Conservation (phyloP, 2,888 invertebrate genomes). For the Biston betularia region DNA sequence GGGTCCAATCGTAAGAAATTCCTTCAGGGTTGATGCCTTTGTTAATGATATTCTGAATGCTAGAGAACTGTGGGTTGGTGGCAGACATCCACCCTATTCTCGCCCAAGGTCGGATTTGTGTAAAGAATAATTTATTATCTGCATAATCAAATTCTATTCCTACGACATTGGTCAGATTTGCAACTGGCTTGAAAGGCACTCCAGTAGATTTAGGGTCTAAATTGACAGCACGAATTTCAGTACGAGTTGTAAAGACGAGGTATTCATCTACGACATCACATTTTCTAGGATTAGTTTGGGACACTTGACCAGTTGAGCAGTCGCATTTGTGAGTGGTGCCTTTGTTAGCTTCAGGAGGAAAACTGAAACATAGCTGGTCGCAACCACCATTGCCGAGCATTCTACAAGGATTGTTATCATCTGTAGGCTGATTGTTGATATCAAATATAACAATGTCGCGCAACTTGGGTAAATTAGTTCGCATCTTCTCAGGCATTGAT, state of each 20-base stretch:
- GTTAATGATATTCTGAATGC: slow-evolving; percentile 89
- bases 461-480: slow-evolving; percentile 94
- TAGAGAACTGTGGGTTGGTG: slow-evolving; percentile 87
- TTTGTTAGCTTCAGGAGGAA: slow-evolving; percentile 89
- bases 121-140: slow-evolving; percentile 95
- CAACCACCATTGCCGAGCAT: slow-evolving; percentile 93
- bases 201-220: slow-evolving; percentile 93
- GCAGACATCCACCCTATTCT: slow-evolving; percentile 94
- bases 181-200: slow-evolving; percentile 94
- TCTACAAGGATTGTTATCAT: slow-evolving; percentile 93
- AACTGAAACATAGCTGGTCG: slow-evolving; percentile 98
- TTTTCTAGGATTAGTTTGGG: slow-evolving; percentile 87
- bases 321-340: slow-evolving; percentile 90
- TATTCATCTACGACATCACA: slow-evolving; percentile 96
- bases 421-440: slow-evolving; percentile 93
- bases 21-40: slow-evolving; percentile 97
- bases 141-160: slow-evolving; percentile 98
- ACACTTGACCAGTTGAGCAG: slow-evolving; percentile 95
- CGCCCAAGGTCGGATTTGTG: slow-evolving; percentile 96
- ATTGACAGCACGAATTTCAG: slow-evolving; percentile 96
- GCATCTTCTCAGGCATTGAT: slow-evolving; percentile 89
- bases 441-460: slow-evolving; percentile 97
- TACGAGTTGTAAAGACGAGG: slow-evolving; percentile 96
- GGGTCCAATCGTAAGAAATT: slow-evolving; percentile 99
- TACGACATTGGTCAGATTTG: slow-evolving; percentile 96